These are phyloP conservation scores for Malacoctenus gilli DNA, from an alignment of 2,797 vertebrate species.

Conservation along the genomic window DNA sequence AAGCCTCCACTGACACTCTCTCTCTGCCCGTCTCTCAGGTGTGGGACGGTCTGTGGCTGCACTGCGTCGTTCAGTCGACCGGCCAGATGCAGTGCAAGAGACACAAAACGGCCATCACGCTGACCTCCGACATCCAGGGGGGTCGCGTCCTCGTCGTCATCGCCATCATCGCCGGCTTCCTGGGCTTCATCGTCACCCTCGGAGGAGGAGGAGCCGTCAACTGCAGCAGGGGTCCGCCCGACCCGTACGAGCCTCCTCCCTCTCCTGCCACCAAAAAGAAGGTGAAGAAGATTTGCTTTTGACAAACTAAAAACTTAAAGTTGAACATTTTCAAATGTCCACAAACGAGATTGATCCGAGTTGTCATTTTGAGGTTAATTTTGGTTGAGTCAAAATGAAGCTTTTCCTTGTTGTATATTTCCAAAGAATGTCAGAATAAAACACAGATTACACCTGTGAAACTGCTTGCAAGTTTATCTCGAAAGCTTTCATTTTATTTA, in stretches of 20 bases:
- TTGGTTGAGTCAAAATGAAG: too few relatives aligned
- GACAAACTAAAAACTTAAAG: too few relatives aligned
- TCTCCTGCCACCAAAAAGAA: constrained; percentile 26
- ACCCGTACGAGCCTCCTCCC: not conserved
- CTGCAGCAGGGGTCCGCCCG: constrained; percentile 24
- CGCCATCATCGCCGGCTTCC: constrained; percentile 50
- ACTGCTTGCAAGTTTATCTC: too few relatives aligned
- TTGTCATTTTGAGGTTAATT: too few relatives aligned
- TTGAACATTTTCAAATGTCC: too few relatives aligned
- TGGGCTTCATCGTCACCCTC: constrained; percentile 55
- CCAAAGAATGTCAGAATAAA: too few relatives aligned
- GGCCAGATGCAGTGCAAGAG: constrained; percentile 67
- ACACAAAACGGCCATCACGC: constrained; percentile 20
- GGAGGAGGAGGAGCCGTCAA: constrained; percentile 43
- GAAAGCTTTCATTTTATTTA: too few relatives aligned
- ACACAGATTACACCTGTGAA: too few relatives aligned
- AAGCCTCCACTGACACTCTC: not conserved
- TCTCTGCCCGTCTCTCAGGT: constrained; percentile 25
- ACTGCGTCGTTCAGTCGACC: constrained; percentile 55
- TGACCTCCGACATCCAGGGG: constrained; percentile 50
- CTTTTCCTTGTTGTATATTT: too few relatives aligned
- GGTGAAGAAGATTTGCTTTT: constrained; percentile 7
- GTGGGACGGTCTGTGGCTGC: constrained; percentile 65
- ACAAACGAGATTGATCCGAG: too few relatives aligned
- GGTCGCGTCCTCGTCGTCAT: constrained; percentile 51